phyloP scores from a whole-genome alignment of 2,113 vertebrate species.

The Tachycineta bicolor region DNA sequence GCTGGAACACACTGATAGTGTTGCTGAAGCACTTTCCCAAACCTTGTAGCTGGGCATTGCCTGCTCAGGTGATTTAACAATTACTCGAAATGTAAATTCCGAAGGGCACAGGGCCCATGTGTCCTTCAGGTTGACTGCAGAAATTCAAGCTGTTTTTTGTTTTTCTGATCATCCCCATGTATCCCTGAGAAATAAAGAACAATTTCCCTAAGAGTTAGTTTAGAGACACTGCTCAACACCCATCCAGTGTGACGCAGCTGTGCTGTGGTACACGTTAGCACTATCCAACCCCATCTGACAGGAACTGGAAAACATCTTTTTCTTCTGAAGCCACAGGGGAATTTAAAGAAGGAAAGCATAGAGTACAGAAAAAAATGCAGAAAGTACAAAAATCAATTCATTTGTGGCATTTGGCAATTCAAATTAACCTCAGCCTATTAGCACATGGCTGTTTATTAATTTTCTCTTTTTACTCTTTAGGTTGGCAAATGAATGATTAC shows the following conservation, averaged over 20 bases:
- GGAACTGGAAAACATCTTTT: slow-evolving; percentile 1
- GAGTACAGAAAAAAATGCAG: neutral
- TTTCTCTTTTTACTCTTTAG: neutral
- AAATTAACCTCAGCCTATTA: neutral
- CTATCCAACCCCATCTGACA: neutral
- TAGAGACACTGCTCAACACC: neutral
- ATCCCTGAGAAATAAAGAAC: neutral
- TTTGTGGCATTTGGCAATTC: neutral
- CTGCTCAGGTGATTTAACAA: neutral
- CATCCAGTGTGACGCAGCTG: neutral
- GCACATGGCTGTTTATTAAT: neutral
- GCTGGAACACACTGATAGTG: neutral
- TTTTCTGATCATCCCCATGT: neutral
- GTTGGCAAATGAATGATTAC: neutral
- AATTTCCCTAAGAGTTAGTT: neutral
- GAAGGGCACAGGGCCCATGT: neutral
- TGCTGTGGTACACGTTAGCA: neutral
- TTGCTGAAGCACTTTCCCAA: neutral
- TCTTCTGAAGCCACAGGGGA: neutral
- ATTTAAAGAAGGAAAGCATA: neutral
- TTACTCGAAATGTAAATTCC: neutral
- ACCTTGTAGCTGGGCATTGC: neutral
- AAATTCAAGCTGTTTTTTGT: neutral
- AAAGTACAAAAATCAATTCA: slow-evolving; percentile 5
- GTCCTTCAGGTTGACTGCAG: neutral